phyloP scores from a whole-genome alignment of 2,888 invertebrate species.

The Gymnosoma rotundatum region DNA sequence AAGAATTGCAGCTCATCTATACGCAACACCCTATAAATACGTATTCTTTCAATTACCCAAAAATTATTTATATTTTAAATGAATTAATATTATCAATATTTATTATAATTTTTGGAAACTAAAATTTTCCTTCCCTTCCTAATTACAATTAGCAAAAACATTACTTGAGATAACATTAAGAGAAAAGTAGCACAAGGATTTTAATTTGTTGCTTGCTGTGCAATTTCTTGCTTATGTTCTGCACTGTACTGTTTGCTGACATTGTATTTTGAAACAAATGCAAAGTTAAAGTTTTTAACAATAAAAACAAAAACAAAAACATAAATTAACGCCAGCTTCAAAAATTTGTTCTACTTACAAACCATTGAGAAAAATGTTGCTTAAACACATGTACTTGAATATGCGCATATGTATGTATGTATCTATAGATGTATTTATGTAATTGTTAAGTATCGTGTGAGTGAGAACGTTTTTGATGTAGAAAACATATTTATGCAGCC shows the following conservation, averaged over 20 bases:
- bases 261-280: conserved; percentile 11
- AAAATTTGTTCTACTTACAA: conserved; percentile 64
- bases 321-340: conserved; percentile 52
- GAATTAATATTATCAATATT: too few species aligned
- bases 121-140: too few species aligned
- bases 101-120: too few species aligned
- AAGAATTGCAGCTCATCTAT: too few species aligned
- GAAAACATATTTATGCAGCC: conserved; percentile 37
- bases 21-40: too few species aligned
- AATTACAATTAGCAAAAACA: too few species aligned
- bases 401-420: not conserved
- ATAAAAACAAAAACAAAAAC: not conserved
- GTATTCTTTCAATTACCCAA: too few species aligned
- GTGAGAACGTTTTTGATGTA: too few species aligned
- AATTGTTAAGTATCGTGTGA: not conserved
- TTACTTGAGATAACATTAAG: too few species aligned
- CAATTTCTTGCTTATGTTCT: not conserved
- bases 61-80: too few species aligned
- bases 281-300: conserved; percentile 5
- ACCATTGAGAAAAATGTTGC: conserved; percentile 20
- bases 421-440: conserved; percentile 14
- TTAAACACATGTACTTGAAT: conserved; percentile 27
- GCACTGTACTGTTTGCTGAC: not conserved
- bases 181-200: too few species aligned
- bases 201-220: too few species aligned